These are phyloP conservation scores for Microctenopoma stevenorrisi DNA, from an alignment of 2,797 vertebrate species.

Conservation along the genomic window DNA sequence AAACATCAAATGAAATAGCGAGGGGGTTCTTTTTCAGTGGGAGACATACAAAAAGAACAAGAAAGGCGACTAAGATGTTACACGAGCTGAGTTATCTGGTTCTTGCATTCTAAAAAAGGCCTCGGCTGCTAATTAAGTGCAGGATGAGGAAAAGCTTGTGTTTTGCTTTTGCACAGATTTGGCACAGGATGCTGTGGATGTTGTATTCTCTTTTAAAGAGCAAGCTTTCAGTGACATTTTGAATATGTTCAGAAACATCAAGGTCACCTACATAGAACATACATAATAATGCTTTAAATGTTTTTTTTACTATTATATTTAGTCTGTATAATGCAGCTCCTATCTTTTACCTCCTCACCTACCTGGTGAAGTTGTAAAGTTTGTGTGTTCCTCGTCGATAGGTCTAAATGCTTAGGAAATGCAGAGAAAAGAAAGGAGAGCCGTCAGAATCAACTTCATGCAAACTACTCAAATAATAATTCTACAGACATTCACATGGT, in stretches of 20 bases:
- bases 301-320: conserved; percentile 15
- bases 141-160: conserved; percentile 10
- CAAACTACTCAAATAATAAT: conserved; percentile 21
- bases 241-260: conserved; percentile 33
- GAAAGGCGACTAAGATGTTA: conserved; percentile 24
- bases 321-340: conserved; percentile 5
- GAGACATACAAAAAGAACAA: conserved; percentile 33
- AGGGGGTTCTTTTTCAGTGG: conserved; percentile 31
- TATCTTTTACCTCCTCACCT: not conserved
- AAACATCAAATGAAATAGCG: conserved; percentile 33
- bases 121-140: conserved; percentile 29
- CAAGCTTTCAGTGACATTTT: conserved; percentile 14
- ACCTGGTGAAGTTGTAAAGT: not conserved
- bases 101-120: conserved; percentile 27
- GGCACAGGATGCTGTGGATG: conserved; percentile 22
- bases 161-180: conserved; percentile 21
- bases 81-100: conserved; percentile 23
- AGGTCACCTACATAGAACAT: conserved; percentile 28
- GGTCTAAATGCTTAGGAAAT: not conserved
- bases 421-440: not conserved
- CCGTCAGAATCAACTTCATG: not conserved
- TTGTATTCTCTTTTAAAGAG: conserved; percentile 10
- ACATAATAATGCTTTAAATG: conserved; percentile 25
- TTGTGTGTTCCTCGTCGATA: not conserved
- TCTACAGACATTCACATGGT: conserved; percentile 12